Evolutionary conservation across 2,888 invertebrate genomes (phyloP), one percentile per base, ranked within the genome.

Genomic region (Unio delphinus): DNA sequence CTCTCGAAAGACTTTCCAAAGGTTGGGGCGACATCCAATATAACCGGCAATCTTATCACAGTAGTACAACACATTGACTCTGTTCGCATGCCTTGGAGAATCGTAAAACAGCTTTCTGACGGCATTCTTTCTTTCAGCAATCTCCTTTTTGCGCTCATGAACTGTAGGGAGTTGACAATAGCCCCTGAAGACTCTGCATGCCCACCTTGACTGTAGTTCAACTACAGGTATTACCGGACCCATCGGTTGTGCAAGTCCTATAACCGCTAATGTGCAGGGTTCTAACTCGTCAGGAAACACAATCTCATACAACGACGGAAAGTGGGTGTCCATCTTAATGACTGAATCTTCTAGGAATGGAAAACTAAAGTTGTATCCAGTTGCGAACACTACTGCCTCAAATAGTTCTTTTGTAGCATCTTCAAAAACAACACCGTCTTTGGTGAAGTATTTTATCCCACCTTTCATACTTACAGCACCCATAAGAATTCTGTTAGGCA

Each of bases 171-270:
- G 61, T 23, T 8, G 28, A 57, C 68, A 67, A 20, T 70, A 69
- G 11, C 75, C 74, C 8, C 74, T 58, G 26, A 80, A 73, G 2
- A 76, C 75, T 18, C 69, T 66, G 7, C 73, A 64, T 5, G 74
- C 75, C 67, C 74, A 73, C 65, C 80, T 61, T 1, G 75, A 68
- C 61, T 79, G 79, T 28, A 75, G 69, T 67, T 79, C 79, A 11
- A 77, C 61, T 18, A 77, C 66, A 23, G 77, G 77, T 34, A 75
- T 73, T n/a, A 77, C 64, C 17, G 71, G 58, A 8, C 77, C 77
- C 61, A 75, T 72, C 4, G 77, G 77, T 30, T 77, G 77, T 23
- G 75, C 73, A 11, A 77, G 65, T 4, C 77, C 77, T 17, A 77
- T 65, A 20, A 77, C 73, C 8, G 74, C 77, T n/a, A 77, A 67